These are phyloP conservation scores for Sinocyclocheilus rhinocerous DNA, from an alignment of 2,113 vertebrate genomes.

Conservation along the genomic window DNA sequence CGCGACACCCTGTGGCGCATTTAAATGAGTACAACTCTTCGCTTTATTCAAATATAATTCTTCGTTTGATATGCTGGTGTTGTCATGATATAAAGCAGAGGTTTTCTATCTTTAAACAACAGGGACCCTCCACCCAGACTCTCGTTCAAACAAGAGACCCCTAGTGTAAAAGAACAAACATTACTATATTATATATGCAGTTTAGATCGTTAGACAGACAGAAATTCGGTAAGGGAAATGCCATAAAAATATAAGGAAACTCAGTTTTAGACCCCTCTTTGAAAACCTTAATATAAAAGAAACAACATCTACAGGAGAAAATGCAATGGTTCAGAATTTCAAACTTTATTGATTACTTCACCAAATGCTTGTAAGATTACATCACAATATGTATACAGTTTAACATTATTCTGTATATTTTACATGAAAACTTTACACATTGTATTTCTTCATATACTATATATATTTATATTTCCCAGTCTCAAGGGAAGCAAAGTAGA, in stretches of 20 bases:
- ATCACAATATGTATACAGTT: conserved; percentile 73
- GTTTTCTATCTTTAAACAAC: too few relatives aligned
- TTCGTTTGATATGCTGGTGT: not conserved
- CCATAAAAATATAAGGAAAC: too few relatives aligned
- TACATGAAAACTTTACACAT: conserved; percentile 82
- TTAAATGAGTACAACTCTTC: not conserved
- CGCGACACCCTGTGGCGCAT: conserved; percentile 25
- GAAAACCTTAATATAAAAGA: not conserved
- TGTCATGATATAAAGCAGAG: too few relatives aligned
- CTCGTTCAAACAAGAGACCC: too few relatives aligned
- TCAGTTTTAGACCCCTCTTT: too few relatives aligned
- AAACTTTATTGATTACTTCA: conserved; percentile 77
- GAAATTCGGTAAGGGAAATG: too few relatives aligned
- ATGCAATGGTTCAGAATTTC: conserved; percentile 66
- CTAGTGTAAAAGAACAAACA: too few relatives aligned
- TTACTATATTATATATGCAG: too few relatives aligned
- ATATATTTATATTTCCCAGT: conserved; percentile 73
- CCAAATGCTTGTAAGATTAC: conserved; percentile 76
- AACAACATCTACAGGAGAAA: conserved; percentile 19
- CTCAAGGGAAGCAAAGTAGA: conserved; percentile 71
- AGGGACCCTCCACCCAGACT: too few relatives aligned
- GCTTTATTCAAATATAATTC: not conserved
- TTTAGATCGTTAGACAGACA: too few relatives aligned
- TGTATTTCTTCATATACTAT: conserved; percentile 71
- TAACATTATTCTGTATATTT: conserved; percentile 73